phyloP scores from a whole-genome alignment of 2,113 vertebrate genomes.

The Otolemur garnettii region DNA sequence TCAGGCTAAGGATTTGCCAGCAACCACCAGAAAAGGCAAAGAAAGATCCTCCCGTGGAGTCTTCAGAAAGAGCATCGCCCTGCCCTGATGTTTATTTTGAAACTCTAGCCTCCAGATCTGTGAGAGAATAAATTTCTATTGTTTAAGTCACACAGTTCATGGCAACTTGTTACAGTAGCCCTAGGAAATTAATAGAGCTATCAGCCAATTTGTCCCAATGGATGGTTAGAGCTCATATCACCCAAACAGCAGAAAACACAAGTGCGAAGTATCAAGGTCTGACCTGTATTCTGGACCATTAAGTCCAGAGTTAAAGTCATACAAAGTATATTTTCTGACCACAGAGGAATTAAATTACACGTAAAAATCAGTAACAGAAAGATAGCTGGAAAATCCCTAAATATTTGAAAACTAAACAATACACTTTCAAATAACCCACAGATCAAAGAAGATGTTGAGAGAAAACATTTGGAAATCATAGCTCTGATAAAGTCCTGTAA shows the following conservation, averaged over 20 bases:
- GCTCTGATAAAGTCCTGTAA: neutral
- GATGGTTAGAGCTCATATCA: no score
- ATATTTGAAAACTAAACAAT: constrained; percentile 20
- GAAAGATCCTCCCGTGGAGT: neutral
- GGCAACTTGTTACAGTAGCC: neutral
- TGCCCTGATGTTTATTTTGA: neutral
- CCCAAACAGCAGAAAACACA: neutral
- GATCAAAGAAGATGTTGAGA: neutral
- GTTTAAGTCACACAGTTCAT: neutral
- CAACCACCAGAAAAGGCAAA: neutral
- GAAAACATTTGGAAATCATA: neutral
- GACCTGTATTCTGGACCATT: neutral
- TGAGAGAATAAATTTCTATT: neutral
- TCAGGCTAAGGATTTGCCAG: neutral
- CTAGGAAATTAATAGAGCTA: neutral
- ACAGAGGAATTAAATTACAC: constrained; percentile 13
- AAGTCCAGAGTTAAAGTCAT: neutral
- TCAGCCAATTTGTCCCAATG: neutral
- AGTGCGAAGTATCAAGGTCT: neutral
- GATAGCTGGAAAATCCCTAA: neutral
- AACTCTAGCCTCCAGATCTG: neutral
- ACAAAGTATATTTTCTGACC: neutral
- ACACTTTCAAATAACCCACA: neutral
- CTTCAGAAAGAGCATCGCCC: neutral
- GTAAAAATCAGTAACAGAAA: neutral